A percentile compares a stretch with the other conserved stretches of the same genome.
Conservation (phyloP, 2,113 vertebrate genomes). For the Chaetura pelagica region DNA sequence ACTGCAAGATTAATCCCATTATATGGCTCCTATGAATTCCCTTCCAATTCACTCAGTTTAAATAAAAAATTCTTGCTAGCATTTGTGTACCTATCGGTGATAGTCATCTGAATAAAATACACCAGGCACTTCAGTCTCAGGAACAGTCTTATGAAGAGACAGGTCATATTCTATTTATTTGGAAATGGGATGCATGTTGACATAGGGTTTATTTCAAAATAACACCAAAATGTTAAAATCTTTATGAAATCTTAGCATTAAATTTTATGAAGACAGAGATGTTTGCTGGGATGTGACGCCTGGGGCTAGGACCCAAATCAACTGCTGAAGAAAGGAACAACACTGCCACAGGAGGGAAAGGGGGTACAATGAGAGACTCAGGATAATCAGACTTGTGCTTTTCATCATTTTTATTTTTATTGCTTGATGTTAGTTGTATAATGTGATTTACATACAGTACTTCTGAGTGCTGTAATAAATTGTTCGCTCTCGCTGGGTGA, state of each 20-base stretch:
- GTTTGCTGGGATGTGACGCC: slow-evolving; percentile 8
- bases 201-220: slow-evolving; percentile 61
- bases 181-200: slow-evolving; percentile 50
- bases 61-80: slow-evolving; percentile 20
- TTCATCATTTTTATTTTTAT: background rate
- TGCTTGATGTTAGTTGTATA: slow-evolving; percentile 13
- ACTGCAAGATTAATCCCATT: slow-evolving; percentile 1
- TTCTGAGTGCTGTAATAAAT: slow-evolving; percentile 16
- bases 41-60: slow-evolving; percentile 17
- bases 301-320: slow-evolving; percentile 44
- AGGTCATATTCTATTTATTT: slow-evolving; percentile 30
- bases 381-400: slow-evolving; percentile 14
- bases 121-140: background rate
- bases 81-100: background rate
- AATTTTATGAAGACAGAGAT: slow-evolving; percentile 64
- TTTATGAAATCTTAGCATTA: slow-evolving; percentile 65
- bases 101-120: slow-evolving; percentile 49
- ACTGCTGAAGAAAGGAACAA: background rate
- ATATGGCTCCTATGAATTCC: background rate
- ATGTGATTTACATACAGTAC: slow-evolving; percentile 42
- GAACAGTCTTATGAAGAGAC: slow-evolving; percentile 24
- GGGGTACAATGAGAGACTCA: background rate
- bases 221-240: slow-evolving; percentile 71
- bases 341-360: background rate
- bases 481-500: slow-evolving; percentile 16